Conservation (phyloP, 2,888 invertebrate genomes). For the Prenolepis imparis region DNA sequence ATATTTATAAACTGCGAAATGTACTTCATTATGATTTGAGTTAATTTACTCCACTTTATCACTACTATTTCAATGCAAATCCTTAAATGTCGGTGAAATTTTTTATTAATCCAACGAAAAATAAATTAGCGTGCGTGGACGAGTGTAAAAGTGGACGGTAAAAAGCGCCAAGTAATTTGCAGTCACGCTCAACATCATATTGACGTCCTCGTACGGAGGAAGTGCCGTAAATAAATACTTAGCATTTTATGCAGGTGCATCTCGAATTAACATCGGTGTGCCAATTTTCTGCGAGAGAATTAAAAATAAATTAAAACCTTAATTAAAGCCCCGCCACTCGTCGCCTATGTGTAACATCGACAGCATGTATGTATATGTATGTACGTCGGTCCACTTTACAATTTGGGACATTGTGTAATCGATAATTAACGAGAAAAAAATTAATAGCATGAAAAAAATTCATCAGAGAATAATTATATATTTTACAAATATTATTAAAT, state of each 20-base stretch:
- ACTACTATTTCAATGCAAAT: not conserved
- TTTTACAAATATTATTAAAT: not conserved
- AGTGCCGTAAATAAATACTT: constrained; percentile 27
- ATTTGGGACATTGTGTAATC: not conserved
- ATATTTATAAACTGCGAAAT: constrained; percentile 1
- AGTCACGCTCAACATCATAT: not conserved
- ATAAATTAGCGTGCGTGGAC: constrained; percentile 14
- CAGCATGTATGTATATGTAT: too few species aligned
- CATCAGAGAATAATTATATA: not conserved
- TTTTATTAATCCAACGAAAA: constrained; percentile 18
- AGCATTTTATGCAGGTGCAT: constrained; percentile 1
- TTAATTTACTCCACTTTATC: not conserved
- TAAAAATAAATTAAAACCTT: constrained; percentile 39
- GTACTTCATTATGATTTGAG: not conserved
- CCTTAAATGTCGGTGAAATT: not conserved
- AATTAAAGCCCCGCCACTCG: constrained; percentile 21
- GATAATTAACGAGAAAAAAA: constrained; percentile 9
- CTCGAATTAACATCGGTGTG: not conserved
- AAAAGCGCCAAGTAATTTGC: constrained; percentile 23
- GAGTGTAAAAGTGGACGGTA: constrained; percentile 2
- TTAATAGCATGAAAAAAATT: not conserved
- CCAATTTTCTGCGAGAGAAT: constrained; percentile 33
- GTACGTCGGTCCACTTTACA: not conserved
- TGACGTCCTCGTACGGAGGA: not conserved
- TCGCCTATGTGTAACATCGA: not conserved